Evolutionary conservation across 2,113 vertebrate genomes (phyloP), one percentile per base, ranked within the genome.

Genomic region (Hydrochoerus hydrochaeris): DNA sequence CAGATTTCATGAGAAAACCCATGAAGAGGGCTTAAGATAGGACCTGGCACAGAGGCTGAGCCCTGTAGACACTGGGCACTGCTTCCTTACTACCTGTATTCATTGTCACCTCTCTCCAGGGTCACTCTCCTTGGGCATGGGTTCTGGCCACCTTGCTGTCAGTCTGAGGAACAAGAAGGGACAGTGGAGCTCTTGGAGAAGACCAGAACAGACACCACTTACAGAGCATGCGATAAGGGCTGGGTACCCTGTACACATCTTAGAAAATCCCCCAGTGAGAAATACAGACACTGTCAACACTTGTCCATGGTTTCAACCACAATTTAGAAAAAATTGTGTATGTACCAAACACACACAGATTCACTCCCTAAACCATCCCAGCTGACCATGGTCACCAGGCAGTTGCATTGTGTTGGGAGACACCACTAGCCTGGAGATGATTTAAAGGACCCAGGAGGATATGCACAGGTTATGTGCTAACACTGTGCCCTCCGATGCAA

Each of bases 241-340:
- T 65, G 78, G 44, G 82, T 0, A 0, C 49, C 69, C 46, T 41
- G 19, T 1, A 13, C 8, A 0, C 2, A 0, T 20, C 60, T 58
- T 46, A 58, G 54, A 78, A 75, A 88, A 41, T 11, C 41, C 24
- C 44, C 30, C 13, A 9, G 46, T 1, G 8, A 54, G 22, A 49
- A 84, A 8, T 26, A 24, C 26, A 46, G 73, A 1, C 1, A 0
- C 7, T 7, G 13, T 46, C 57, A 46, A 22, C 30, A n/a, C 7
- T 30, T 30, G 13, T 49, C n/a, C 8, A 17, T 2, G 4, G 41
- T 17, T 35, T 9, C 41, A 46, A 22, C 26, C 7, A 5, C 62
- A 20, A 16, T 46, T 24, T 60, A 17, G 49, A 35, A 80, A 28
- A 13, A 46, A 35, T 0, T 4, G 4, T 46, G 80, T 54, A 46